Evolutionary conservation across 2,797 vertebrate genomes (phyloP).

Genomic region (Tenualosa ilisha): DNA sequence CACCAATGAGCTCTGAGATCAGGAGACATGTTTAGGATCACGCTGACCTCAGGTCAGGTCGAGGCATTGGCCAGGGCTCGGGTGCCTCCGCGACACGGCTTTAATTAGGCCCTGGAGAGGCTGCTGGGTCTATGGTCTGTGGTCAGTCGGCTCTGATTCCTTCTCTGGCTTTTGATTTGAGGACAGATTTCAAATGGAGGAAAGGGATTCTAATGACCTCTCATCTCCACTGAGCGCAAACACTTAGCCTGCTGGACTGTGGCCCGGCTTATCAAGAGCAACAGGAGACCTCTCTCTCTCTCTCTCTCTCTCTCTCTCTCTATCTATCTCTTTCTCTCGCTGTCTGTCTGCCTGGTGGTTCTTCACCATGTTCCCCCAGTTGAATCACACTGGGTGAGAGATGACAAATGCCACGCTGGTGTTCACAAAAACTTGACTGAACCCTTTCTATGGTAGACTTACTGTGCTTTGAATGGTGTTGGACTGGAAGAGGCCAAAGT

Average conservation of each 20-base stretch:
- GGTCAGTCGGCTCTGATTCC: slow-evolving; percentile 36
- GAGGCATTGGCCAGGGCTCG: slow-evolving; percentile 48
- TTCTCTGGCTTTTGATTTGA: slow-evolving; percentile 15
- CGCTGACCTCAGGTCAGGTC: slow-evolving; percentile 43
- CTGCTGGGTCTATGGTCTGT: slow-evolving; percentile 49
- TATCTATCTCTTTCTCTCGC: background rate
- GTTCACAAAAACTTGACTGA: no score
- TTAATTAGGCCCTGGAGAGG: no score
- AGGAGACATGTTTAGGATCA: slow-evolving; percentile 43
- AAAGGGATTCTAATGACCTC: slow-evolving; percentile 26
- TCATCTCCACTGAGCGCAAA: background rate
- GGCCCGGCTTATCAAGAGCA: no score
- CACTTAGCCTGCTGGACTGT: no score
- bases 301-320: background rate
- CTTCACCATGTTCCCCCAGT: no score
- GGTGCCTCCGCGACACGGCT: no score
- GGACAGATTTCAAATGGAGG: slow-evolving; percentile 41
- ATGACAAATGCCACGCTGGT: no score
- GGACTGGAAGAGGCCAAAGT: no score
- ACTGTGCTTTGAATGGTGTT: no score
- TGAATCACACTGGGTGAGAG: no score
- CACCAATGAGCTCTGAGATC: slow-evolving; percentile 36
- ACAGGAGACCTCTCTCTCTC: background rate
- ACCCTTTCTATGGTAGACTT: no score
- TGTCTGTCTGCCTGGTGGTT: no score